Conservation (phyloP, 2,888 invertebrate genomes). For the Pemphredon lugubris region DNA sequence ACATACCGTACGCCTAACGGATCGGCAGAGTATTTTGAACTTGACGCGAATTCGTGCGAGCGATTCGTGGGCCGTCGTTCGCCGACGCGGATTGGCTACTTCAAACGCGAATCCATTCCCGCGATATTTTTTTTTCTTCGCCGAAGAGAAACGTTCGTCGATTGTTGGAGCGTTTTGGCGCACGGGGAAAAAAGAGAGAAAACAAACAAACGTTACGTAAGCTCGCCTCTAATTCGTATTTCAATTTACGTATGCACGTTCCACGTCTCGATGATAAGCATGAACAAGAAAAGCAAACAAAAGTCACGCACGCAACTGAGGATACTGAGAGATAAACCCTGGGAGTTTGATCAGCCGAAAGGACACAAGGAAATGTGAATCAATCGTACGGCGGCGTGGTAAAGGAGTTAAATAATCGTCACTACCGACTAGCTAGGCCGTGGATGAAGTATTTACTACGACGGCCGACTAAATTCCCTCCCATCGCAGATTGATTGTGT, state of each 20-base stretch:
- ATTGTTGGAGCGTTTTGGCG: conserved; percentile 38
- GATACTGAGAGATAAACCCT: too few species aligned
- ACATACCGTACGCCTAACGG: conserved; percentile 52
- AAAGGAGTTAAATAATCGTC: conserved; percentile 70
- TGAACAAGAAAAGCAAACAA: background rate
- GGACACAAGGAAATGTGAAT: conserved; percentile 17
- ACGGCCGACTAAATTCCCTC: conserved; percentile 78
- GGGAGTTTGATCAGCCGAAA: too few species aligned
- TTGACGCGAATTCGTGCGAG: conserved; percentile 27
- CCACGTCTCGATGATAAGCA: background rate
- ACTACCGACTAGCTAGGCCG: conserved; percentile 73
- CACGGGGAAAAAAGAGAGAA: conserved; percentile 23
- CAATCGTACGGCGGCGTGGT: conserved; percentile 58
- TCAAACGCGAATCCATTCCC: conserved; percentile 2
- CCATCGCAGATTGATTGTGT: conserved; percentile 79
- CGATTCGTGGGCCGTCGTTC: conserved; percentile 13
- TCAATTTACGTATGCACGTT: conserved; percentile 28
- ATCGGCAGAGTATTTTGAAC: conserved; percentile 58
- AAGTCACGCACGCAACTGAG: conserved; percentile 27
- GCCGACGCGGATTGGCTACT: background rate
- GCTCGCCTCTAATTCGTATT: conserved; percentile 37
- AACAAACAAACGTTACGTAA: conserved; percentile 16
- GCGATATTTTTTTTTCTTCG: too few species aligned
- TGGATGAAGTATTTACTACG: conserved; percentile 66
- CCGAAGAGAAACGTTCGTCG: conserved; percentile 26